Evolutionary conservation across 2,888 invertebrate species (phyloP).

Genomic region (Neocrepidodera transversa): DNA sequence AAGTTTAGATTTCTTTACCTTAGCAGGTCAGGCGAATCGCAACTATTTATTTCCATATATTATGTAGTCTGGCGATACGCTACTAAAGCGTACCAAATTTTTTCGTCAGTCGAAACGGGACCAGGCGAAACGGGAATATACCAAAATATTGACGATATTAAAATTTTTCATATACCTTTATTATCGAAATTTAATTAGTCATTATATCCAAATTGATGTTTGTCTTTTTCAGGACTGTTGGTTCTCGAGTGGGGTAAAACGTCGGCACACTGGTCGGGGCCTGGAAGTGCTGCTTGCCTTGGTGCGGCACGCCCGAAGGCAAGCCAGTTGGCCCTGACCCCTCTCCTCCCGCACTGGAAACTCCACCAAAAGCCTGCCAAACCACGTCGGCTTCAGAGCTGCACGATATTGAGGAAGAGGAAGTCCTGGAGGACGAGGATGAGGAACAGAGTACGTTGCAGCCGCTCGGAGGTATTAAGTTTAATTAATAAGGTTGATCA

Average conservation of each 20-base stretch:
- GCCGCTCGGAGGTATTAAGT: slow-evolving; percentile 44
- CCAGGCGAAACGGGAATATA: no score
- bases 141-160: no score
- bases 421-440: slow-evolving; percentile 55
- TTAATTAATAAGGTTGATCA: no score
- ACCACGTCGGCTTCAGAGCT: slow-evolving; percentile 69
- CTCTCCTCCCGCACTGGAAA: slow-evolving; percentile 45
- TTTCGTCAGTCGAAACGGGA: no score
- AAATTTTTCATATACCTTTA: no score
- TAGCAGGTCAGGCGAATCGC: no score
- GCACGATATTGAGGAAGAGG: slow-evolving; percentile 85
- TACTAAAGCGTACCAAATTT: no score
- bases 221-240: slow-evolving; percentile 14
- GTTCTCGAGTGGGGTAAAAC: slow-evolving; percentile 36
- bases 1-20: no score
- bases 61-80: no score
- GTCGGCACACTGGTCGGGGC: slow-evolving; percentile 74
- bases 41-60: no score
- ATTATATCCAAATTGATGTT: no score
- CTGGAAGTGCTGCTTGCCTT: slow-evolving; percentile 85
- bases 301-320: slow-evolving; percentile 73
- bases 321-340: slow-evolving; percentile 55
- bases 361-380: slow-evolving; percentile 52
- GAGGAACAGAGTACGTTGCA: slow-evolving; percentile 59
- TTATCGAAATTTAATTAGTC: no score